Conservation (phyloP, 2,888 invertebrate genomes). For the Scaptodrosophila latifasciaeformis region DNA sequence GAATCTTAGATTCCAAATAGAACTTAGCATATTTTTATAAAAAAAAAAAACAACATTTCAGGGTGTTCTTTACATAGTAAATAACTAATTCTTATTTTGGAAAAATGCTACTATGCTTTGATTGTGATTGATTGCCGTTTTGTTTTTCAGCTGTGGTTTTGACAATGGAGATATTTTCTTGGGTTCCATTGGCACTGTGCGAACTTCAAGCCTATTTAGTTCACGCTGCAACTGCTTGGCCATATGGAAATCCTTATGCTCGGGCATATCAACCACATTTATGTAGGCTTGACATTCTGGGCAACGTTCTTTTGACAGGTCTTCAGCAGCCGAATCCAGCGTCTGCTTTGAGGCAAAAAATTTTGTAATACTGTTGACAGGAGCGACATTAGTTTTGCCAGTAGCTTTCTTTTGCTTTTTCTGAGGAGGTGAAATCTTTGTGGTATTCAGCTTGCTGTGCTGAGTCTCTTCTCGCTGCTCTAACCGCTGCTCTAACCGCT, state of each 20-base stretch:
- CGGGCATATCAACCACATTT: conserved; percentile 78
- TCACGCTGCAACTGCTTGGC: conserved; percentile 82
- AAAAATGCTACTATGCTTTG: too few relatives aligned
- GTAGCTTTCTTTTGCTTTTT: conserved; percentile 8
- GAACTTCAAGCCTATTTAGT: conserved; percentile 63
- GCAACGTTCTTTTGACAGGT: conserved; percentile 76
- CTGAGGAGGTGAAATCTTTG: conserved; percentile 3
- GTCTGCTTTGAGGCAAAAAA: conserved; percentile 44
- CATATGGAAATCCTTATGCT: conserved; percentile 90
- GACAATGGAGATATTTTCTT: conserved; percentile 39
- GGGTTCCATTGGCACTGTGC: conserved; percentile 35
- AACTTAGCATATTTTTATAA: too few relatives aligned
- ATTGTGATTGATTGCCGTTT: too few relatives aligned
- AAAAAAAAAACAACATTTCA: too few relatives aligned
- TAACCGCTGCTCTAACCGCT: conserved; percentile 75
- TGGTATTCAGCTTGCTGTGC: conserved; percentile 15
- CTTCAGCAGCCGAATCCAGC: conserved; percentile 10
- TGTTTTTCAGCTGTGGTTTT: too few relatives aligned
- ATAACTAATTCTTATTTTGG: too few relatives aligned
- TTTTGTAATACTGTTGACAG: conserved; percentile 52
- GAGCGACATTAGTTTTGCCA: background rate
- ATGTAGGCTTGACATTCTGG: conserved; percentile 82
- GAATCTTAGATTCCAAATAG: too few relatives aligned
- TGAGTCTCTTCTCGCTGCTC: conserved; percentile 58
- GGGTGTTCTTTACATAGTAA: too few relatives aligned